Conservation (phyloP, 1,140 invertebrate genomes). For the Apis mellifera region Amel_HAv3.1 CM009940.2:1152501-1153000, state of each 20-base stretch:
- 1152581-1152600: background rate
- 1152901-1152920: conserved; percentile 15
- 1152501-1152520: background rate
- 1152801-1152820: conserved; percentile 1
- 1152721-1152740: background rate
- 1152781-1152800: conserved; percentile 21
- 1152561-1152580: too few species aligned
- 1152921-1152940: conserved; percentile 18
- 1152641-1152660: conserved; percentile 1
- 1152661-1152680: conserved; percentile 1
- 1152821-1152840: background rate
- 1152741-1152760: background rate
- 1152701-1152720: background rate
- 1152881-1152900: conserved; percentile 33
- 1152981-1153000: conserved; percentile 58
- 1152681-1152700: background rate
- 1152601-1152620: background rate
- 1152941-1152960: conserved; percentile 23
- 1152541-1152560: background rate
- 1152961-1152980: background rate
- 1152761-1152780: background rate
- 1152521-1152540: background rate
- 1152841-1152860: background rate
- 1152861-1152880: conserved; percentile 40
- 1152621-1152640: background rate